Evolutionary conservation across 2,113 vertebrate species (phyloP), one percentile per base, ranked within the genome.

Genomic region (Xiphophorus couchianus): DNA sequence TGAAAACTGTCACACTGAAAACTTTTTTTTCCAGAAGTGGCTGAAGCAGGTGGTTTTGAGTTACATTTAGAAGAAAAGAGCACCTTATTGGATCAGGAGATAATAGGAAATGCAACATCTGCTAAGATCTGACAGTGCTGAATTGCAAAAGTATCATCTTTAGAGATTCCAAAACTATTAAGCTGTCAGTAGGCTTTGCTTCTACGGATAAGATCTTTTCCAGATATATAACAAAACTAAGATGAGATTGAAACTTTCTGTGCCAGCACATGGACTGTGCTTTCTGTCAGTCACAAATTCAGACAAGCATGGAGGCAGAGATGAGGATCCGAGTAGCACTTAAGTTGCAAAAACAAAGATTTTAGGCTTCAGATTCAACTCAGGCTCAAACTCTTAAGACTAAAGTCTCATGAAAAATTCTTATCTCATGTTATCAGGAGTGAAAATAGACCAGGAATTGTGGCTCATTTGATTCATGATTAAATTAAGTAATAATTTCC

Each of bases 1-100:
- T 62, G 25, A 66, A 77, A 83, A 69, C 58, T 83, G 64, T 83
- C 67, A 73, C n/a, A 65, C 19, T 5, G 37, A 66, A 62, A 66
- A 60, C 60, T 61, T 15, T 37, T 37, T 11, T 3, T 1, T 37
- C 11, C 70, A 51, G 67, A 75, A 39, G 14, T 66, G 48, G 8
- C 29, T 60, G 72, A 39, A 63, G 76, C 64, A 64, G 70, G 30
- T 74, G 71, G 63, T 64, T 83, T 54, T 2, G 44, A 58, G 76
- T 79, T 69, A 73, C 6, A 73, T 76, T 71, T 63, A 22, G 27
- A 77, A 39, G 51, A 58, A 58, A 58, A 19, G 13, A 78, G 82
- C 60, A 72, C 31, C 17, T 66, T 27, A 44, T 75, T 70, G 66
- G 70, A 74, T 79, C 72, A 51, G 27, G 44, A 69, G 28, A 31